Evolutionary conservation across 2,113 vertebrate species (phyloP).

Genomic region (Mormoops blainvillei): DNA sequence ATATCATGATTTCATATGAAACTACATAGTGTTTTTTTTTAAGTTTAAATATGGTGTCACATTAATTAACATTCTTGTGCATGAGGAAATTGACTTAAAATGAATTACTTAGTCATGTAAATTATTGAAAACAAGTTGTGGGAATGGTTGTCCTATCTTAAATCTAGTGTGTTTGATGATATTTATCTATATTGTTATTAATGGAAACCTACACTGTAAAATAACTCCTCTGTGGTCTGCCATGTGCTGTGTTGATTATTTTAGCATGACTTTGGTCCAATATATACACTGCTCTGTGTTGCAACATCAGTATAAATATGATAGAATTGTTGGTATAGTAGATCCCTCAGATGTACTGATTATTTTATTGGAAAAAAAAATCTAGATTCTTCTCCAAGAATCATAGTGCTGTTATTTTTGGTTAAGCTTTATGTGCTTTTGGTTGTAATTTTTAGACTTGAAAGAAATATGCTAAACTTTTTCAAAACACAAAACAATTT

Average conservation of each 20-base stretch:
- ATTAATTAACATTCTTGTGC: not conserved
- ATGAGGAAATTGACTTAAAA: not conserved
- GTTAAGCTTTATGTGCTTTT: not conserved
- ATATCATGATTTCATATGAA: not conserved
- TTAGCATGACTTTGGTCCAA: not conserved
- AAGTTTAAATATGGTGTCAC: not conserved
- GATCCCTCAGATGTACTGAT: not conserved
- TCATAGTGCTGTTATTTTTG: not conserved
- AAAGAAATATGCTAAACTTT: slow-evolving; percentile 27
- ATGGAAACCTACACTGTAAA: not conserved
- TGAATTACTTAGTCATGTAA: not conserved
- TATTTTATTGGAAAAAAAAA: not conserved
- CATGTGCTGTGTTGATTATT: not conserved
- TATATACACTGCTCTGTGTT: not conserved
- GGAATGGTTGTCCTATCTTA: not conserved
- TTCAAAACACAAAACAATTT: not conserved
- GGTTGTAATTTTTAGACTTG: slow-evolving; percentile 12
- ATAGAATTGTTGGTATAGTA: not conserved
- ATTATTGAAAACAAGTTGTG: not conserved
- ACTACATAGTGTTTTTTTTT: not conserved
- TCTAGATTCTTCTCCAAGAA: not conserved
- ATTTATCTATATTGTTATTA: not conserved
- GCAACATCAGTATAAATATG: not conserved
- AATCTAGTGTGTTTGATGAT: not conserved
- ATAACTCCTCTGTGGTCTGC: not conserved